These are phyloP conservation scores for Euproctis similis DNA, from an alignment of 2,888 invertebrate genomes.

Conservation along the genomic window DNA sequence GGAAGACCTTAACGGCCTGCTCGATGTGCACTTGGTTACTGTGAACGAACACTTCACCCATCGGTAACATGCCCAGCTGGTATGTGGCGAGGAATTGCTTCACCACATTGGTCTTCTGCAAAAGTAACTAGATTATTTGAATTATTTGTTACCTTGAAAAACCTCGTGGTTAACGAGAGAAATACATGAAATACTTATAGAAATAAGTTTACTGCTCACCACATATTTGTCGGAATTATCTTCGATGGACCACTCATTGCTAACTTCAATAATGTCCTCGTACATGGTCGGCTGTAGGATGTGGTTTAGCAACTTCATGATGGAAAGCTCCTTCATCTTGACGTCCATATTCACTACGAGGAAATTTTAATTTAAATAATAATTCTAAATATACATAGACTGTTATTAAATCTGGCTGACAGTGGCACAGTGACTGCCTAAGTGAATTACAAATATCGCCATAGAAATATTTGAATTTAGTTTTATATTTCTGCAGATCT, in stretches of 20 bases:
- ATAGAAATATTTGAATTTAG: too few species aligned
- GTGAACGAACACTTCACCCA: slow-evolving; percentile 76
- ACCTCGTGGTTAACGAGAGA: too few species aligned
- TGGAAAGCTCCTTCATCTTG: slow-evolving; percentile 71
- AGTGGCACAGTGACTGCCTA: too few species aligned
- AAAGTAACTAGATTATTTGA: slow-evolving; percentile 7
- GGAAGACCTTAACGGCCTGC: slow-evolving; percentile 78
- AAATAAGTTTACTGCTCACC: slow-evolving; percentile 47
- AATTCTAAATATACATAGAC: too few species aligned
- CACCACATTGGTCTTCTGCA: slow-evolving; percentile 73
- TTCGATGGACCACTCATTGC: slow-evolving; percentile 76
- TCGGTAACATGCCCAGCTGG: slow-evolving; percentile 76
- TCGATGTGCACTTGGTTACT: slow-evolving; percentile 77
- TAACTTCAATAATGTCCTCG: slow-evolving; percentile 75
- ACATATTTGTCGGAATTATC: slow-evolving; percentile 75
- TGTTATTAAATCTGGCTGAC: too few species aligned
- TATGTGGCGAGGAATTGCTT: slow-evolving; percentile 73
- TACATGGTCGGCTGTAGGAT: slow-evolving; percentile 77
- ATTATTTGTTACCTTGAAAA: neutral
- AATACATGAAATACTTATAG: too few species aligned
- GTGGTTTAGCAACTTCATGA: slow-evolving; percentile 76
- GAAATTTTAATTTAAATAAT: too few species aligned
- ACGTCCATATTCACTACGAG: slow-evolving; percentile 66
- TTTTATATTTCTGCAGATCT: too few species aligned
- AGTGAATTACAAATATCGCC: too few species aligned